A percentile compares a stretch with the other conserved stretches of the same genome.
Evolutionary conservation across 2,113 vertebrate genomes (phyloP).

Genomic region (Pollimyrus isidori): DNA sequence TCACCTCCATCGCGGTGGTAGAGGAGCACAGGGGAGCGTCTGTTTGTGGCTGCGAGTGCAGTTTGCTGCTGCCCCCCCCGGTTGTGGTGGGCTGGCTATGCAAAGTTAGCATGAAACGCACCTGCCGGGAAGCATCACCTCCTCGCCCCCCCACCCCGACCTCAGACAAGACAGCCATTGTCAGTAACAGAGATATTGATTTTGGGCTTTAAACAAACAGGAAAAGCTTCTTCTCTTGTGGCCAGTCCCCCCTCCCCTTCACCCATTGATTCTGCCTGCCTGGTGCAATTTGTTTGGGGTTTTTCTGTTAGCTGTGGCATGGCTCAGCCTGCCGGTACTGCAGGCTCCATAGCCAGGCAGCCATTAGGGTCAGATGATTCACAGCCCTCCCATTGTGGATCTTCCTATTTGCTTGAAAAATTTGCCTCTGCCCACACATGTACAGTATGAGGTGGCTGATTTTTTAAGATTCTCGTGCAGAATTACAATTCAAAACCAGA

Average conservation of each 20-base stretch:
- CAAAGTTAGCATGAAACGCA: conserved; percentile 60
- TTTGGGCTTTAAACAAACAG: conserved; percentile 43
- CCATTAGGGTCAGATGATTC: background rate
- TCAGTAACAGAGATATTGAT: conserved; percentile 37
- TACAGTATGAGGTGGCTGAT: background rate
- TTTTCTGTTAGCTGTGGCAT: background rate
- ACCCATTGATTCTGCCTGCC: conserved; percentile 18
- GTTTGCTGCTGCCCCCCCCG: background rate
- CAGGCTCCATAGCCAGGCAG: background rate
- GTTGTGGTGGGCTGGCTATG: conserved; percentile 52
- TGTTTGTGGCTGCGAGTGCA: background rate
- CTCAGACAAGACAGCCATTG: conserved; percentile 59
- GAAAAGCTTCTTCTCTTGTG: conserved; percentile 41
- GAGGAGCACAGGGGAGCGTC: background rate
- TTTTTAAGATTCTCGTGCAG: background rate
- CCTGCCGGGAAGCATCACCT: conserved; percentile 58
- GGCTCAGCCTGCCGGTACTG: background rate
- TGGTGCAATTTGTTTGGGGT: conserved; percentile 8
- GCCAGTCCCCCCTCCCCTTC: conserved; percentile 33
- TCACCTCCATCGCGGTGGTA: background rate
- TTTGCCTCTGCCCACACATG: background rate
- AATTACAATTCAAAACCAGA: background rate
- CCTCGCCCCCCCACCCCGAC: conserved; percentile 29
- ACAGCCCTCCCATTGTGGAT: background rate
- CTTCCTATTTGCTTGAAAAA: background rate